Evolutionary conservation across 2,113 vertebrate species (phyloP).

Genomic region (Platycercus adscitus): DNA sequence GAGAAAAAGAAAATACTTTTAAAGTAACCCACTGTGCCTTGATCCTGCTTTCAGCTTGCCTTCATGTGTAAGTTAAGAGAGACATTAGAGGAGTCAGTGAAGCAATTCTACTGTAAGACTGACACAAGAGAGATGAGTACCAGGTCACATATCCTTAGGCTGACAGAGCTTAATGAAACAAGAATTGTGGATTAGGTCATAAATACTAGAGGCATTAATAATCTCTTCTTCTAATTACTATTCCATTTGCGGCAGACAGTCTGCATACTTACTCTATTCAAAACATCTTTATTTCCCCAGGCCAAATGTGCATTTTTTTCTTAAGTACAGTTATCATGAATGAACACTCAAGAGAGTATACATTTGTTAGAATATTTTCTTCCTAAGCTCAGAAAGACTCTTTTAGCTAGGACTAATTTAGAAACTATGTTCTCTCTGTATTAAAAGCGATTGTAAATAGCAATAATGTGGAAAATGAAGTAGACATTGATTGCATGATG

Average conservation of each 20-base stretch:
- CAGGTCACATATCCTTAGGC: slow-evolving; percentile 54
- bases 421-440: slow-evolving; percentile 4
- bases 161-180: slow-evolving; percentile 53
- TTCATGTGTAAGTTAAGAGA: not conserved
- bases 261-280: slow-evolving; percentile 57
- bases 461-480: not conserved
- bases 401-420: slow-evolving; percentile 15
- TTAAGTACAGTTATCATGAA: slow-evolving; percentile 57
- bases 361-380: slow-evolving; percentile 40
- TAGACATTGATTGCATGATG: not conserved
- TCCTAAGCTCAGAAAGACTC: slow-evolving; percentile 40
- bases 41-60: not conserved
- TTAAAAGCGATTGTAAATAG: not conserved
- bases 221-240: slow-evolving; percentile 52
- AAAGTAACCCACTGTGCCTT: not conserved
- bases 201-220: slow-evolving; percentile 57
- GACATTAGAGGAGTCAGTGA: slow-evolving; percentile 3
- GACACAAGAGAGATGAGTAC: slow-evolving; percentile 41
- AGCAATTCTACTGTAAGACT: slow-evolving; percentile 13
- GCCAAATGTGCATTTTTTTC: slow-evolving; percentile 50
- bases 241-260: slow-evolving; percentile 23
- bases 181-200: slow-evolving; percentile 64
- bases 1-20: not conserved
- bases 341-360: slow-evolving; percentile 43
- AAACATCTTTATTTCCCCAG: slow-evolving; percentile 36